These are phyloP conservation scores for Calcarius lapponicus DNA, from an alignment of 2,797 vertebrate species.

Conservation along the genomic window DNA sequence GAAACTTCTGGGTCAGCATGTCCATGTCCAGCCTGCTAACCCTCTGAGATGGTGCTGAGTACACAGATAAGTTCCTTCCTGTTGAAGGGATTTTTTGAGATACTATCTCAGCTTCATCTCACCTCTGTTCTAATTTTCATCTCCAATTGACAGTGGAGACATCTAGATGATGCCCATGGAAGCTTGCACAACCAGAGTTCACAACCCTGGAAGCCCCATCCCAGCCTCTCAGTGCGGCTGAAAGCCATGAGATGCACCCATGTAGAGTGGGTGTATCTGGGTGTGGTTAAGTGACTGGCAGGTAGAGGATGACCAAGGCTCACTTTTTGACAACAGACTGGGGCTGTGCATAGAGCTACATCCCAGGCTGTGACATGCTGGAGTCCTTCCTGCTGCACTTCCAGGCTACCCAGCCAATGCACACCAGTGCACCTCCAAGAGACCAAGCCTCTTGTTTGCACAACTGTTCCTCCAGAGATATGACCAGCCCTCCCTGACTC, in stretches of 20 bases:
- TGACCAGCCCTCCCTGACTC: not conserved
- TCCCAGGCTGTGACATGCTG: not conserved
- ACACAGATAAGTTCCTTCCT: not conserved
- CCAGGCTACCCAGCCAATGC: not conserved
- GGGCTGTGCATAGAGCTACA: not conserved
- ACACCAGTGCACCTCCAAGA: fast-evolving
- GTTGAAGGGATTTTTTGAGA: not conserved
- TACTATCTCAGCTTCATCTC: not conserved
- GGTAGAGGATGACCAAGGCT: not conserved
- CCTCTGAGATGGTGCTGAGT: fast-evolving
- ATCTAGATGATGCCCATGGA: not conserved
- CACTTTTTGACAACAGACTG: not conserved
- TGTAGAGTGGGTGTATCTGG: fast-evolving
- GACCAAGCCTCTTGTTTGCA: not conserved
- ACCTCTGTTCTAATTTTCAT: not conserved
- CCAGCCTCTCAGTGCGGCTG: not conserved
- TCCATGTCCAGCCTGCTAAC: not conserved
- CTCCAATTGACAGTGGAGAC: not conserved
- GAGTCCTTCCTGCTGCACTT: not conserved
- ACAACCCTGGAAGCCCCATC: not conserved
- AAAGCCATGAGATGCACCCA: not conserved
- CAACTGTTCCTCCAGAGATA: not conserved
- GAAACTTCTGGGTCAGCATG: not conserved
- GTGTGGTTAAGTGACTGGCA: not conserved
- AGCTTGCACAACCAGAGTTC: not conserved